These are phyloP conservation scores for Leptinotarsa texana DNA, from an alignment of 1,140 invertebrate genomes.

Conservation along the genomic window DNA sequence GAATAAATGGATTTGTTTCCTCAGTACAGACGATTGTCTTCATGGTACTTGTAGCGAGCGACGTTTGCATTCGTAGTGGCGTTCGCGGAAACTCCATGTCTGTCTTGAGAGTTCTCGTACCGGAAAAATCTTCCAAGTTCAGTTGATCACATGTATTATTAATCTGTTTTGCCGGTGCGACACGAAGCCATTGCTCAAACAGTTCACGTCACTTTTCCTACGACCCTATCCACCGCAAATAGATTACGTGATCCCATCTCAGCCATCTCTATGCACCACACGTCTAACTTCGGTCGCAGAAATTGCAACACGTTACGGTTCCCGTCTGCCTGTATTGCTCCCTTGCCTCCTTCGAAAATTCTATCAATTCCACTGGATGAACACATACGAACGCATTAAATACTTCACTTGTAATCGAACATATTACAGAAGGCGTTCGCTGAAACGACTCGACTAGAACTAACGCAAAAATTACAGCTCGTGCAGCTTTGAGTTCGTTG, in stretches of 20 bases:
- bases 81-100: no score
- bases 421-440: neutral
- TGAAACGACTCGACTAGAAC: neutral
- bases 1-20: no score
- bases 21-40: no score
- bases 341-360: conserved; percentile 39
- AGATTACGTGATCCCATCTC: conserved; percentile 53
- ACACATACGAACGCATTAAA: conserved; percentile 30
- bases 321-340: conserved; percentile 9
- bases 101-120: no score
- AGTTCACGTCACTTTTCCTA: conserved; percentile 43
- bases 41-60: no score
- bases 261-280: conserved; percentile 47
- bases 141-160: conserved; percentile 36
- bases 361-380: conserved; percentile 44
- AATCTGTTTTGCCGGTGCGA: conserved; percentile 45
- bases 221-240: conserved; percentile 44
- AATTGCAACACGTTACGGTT: conserved; percentile 48
- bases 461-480: conserved; percentile 12
- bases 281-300: conserved; percentile 46
- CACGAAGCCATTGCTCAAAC: conserved; percentile 45
- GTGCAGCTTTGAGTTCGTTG: neutral
- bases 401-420: conserved; percentile 23
- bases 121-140: conserved; percentile 25
- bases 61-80: no score